These are phyloP conservation scores for Anthophora plumipes DNA, from an alignment of 2,888 invertebrate species.

Conservation along the genomic window DNA sequence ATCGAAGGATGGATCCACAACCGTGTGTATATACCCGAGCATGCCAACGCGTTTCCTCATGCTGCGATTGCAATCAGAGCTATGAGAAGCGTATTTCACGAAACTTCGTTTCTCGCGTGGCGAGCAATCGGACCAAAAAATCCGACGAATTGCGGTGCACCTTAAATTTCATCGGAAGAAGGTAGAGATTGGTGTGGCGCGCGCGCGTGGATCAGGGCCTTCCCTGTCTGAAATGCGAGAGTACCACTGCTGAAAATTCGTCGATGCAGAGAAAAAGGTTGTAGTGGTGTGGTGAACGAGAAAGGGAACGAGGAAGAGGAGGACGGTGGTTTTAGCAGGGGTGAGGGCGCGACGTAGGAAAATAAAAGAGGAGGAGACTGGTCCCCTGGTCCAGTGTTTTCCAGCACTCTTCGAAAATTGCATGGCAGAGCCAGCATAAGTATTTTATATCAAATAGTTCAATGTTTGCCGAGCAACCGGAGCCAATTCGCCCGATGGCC, in stretches of 20 bases:
- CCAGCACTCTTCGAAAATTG: constrained; percentile 78
- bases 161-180: constrained; percentile 63
- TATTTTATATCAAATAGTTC: constrained; percentile 78
- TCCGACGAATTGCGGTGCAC: constrained; percentile 61
- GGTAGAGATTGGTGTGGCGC: constrained; percentile 43
- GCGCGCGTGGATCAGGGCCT: constrained; percentile 36
- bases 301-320: background rate
- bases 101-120: constrained; percentile 53
- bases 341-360: background rate
- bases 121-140: constrained; percentile 57
- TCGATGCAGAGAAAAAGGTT: constrained; percentile 22
- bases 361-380: constrained; percentile 9
- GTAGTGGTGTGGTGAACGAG: background rate
- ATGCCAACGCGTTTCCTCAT: constrained; percentile 33
- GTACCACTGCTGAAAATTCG: constrained; percentile 51
- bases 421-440: constrained; percentile 74
- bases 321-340: background rate
- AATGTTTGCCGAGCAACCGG: constrained; percentile 76
- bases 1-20: background rate
- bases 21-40: background rate
- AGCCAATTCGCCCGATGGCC: constrained; percentile 76
- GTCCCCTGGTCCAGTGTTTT: constrained; percentile 63
- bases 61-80: constrained; percentile 54
- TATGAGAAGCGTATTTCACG: constrained; percentile 56
- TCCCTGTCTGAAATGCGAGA: constrained; percentile 47